Percentiles rank a stretch among this genome's conserved stretches.
These are phyloP conservation scores for Chaunax sp. DNA, from an alignment of 2,797 vertebrate species.

Conservation along the genomic window DNA sequence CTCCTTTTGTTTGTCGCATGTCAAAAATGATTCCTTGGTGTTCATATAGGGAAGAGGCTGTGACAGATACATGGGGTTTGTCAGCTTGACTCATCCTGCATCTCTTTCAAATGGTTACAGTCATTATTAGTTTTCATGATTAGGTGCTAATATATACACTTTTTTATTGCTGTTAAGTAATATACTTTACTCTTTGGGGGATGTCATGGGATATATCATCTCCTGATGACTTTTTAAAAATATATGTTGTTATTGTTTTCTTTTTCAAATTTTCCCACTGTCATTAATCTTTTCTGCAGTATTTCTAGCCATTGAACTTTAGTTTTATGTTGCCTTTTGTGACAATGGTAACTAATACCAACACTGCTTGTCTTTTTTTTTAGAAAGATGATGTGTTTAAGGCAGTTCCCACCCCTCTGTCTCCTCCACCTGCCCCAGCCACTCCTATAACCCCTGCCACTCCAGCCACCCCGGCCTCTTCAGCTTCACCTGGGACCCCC, in stretches of 20 bases:
- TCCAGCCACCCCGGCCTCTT: slow-evolving; percentile 44
- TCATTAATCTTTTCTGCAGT: too few relatives aligned
- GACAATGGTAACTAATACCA: too few relatives aligned
- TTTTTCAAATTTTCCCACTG: too few relatives aligned
- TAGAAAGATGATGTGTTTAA: slow-evolving; percentile 63
- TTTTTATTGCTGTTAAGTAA: too few relatives aligned
- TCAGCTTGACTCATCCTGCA: neutral
- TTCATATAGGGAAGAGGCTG: slow-evolving; percentile 16
- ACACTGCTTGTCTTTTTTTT: slow-evolving; percentile 10
- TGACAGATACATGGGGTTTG: slow-evolving; percentile 24
- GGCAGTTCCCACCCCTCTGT: slow-evolving; percentile 55
- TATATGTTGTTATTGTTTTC: too few relatives aligned
- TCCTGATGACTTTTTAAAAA: too few relatives aligned
- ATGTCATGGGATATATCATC: too few relatives aligned
- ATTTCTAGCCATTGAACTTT: too few relatives aligned
- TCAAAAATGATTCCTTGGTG: slow-evolving; percentile 35
- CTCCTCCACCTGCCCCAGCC: slow-evolving; percentile 53
- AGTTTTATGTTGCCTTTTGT: too few relatives aligned
- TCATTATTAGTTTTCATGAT: slow-evolving; percentile 7
- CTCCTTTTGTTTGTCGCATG: slow-evolving; percentile 24
- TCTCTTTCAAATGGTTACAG: neutral
- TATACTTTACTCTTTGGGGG: too few relatives aligned
- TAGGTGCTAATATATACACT: neutral
- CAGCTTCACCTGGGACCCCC: slow-evolving; percentile 64
- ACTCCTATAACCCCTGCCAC: slow-evolving; percentile 58